Evolutionary conservation across 53 echinoderm and acorn worm genomes (phyloP), one percentile per base, ranked within the genome.

Genomic region (Echinarachnius parma): DNA sequence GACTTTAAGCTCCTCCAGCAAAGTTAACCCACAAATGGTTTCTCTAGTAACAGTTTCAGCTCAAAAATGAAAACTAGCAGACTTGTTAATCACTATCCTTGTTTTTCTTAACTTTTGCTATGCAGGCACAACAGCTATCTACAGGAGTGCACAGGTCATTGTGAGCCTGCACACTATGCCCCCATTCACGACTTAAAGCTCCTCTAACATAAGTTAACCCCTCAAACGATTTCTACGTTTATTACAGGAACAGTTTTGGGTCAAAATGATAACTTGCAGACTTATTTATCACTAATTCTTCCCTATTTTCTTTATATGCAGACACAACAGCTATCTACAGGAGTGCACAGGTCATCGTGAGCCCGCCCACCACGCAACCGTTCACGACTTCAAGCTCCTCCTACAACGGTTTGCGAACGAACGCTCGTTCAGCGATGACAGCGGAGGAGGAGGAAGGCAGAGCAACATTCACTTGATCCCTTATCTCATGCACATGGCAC

Each of bases 321-420:
- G 96, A 72, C 96, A 95, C 59, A 95, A 95, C 62, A 91, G 87
- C 36, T 95, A 95, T 22, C 82, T 95, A 5, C 96, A 91, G 39
- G 96, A 95, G 57, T 90, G 96, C 31, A 91, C 91, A 1, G 96
- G 96, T n/a, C 90, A 95, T 52, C 81, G 91, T 27, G 96, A 95
- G 59, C 96, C 96, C 8, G 91, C 88, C 31, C 87, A 95, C 64
- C 90, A 91, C 29, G 87, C 90, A 19, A 95, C 96, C 46, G 78
- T 95, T 22, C 96, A 95, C 20, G 96, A 95, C 53, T 71, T 95
- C 1, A 95, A 95, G 52, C 91, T 91, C 5, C 82, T 95, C 5
- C 75, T 95, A 0, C 72, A 76, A 23, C 78, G 91, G 18, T 95
- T 91, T 58, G 90, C 79, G 54, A 68, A 67, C 14, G 91, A 91